phyloP scores from a whole-genome alignment of 2,113 vertebrate genomes.

The Calypte anna region DNA sequence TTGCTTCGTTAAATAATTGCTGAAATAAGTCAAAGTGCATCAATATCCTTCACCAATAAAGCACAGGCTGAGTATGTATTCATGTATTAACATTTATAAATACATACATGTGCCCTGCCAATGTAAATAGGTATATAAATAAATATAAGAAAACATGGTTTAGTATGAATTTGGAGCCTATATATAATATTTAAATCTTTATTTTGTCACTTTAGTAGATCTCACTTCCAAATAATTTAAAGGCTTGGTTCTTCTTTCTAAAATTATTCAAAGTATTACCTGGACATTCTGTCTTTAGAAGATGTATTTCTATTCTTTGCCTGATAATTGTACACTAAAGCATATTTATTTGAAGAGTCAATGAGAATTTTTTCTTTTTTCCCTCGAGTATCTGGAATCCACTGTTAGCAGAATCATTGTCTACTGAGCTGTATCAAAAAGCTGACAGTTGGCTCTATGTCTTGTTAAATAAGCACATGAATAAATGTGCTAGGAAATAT shows the following conservation, averaged over 20 bases:
- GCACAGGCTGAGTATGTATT: neutral
- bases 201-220: neutral
- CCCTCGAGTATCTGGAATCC: constrained; percentile 10
- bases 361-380: neutral
- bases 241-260: neutral
- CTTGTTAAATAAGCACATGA: constrained; percentile 60
- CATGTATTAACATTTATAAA: neutral
- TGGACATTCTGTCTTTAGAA: neutral
- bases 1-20: neutral
- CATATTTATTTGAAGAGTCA: neutral
- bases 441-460: constrained; percentile 32
- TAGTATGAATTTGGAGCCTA: neutral
- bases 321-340: neutral
- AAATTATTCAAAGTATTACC: neutral
- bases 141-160: neutral
- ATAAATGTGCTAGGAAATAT: constrained; percentile 54
- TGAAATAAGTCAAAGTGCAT: neutral
- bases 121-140: neutral
- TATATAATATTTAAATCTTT: neutral
- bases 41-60: neutral
- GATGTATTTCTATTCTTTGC: neutral
- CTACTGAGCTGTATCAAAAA: constrained; percentile 39
- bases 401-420: constrained; percentile 32
- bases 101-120: neutral
- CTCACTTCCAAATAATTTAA: neutral